Base-by-base conservation (phyloP, 2,113 vertebrate genomes). In the Pachyramphus minor region DNA sequence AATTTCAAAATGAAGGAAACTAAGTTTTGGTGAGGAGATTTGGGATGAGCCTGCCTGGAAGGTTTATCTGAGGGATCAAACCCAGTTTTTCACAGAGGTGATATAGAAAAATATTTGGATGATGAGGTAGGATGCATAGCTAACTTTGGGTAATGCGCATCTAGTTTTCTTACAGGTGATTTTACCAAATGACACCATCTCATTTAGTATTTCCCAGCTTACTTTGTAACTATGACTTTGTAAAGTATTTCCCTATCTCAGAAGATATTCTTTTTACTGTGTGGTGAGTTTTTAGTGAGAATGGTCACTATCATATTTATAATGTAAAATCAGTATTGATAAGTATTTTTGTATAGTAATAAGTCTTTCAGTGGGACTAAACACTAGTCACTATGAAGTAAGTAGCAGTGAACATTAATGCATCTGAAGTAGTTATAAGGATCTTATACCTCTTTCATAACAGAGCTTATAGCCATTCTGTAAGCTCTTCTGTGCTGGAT, bases 361-460 rank as follows among this genome's bases (percentile, higher is more conserved):
- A 47, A 44, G 12, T 59, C 53, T 60, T 76, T 75, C 21, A 72
- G 37, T 22, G 33, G 47, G 18, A 37, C 23, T 74, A 33, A 35
- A 31, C 1, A 7, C 21, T 55, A 25, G 50, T 50, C 17, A 28
- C 0, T 47, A 5, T 71, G 44, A 59, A 23, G 35, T 75, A 28
- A 15, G 31, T 41, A 44, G 8, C 35, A 56, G 23, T 12, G 14
- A 33, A 17, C 2, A 1, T 50, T 59, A 17, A 11, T 31, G 25
- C 10, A 27, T 42, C 35, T 82, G 62, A 85, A 64, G 7, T 11
- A 55, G 39, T 68, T 82, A 21, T 22, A 35, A 59, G 49, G 30
- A 22, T 67, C 15, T 44, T 49, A 23, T 30, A 15, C 0, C 0
- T 68, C 28, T 56, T 94, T 72, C 0, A 0, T 66, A 52, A 39